phyloP scores from a whole-genome alignment of 2,113 vertebrate genomes.

The Rhinolophus sinicus region DNA sequence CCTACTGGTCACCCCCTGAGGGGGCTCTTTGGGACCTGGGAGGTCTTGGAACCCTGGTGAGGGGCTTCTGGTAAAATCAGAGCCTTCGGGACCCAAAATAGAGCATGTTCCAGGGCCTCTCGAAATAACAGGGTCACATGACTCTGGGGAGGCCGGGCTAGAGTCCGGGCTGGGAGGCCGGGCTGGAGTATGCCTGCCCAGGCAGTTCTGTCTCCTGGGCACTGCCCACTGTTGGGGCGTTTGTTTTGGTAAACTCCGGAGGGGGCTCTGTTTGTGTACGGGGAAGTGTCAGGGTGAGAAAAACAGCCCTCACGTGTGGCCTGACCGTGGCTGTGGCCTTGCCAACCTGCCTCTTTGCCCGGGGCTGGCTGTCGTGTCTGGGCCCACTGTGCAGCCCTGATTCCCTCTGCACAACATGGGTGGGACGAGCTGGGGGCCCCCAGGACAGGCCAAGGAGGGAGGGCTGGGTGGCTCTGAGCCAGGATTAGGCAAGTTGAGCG shows the following conservation, averaged over 20 bases:
- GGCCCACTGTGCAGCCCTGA: not conserved
- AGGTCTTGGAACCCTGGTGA: not conserved
- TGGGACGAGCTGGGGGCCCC: not conserved
- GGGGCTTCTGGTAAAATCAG: constrained; percentile 61
- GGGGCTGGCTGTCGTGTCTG: not conserved
- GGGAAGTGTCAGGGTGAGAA: constrained; percentile 2
- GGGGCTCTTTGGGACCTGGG: not conserved
- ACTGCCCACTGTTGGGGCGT: not conserved
- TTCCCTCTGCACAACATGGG: not conserved
- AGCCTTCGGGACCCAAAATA: constrained; percentile 71
- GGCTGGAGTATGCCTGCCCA: constrained; percentile 42
- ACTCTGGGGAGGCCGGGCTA: not conserved
- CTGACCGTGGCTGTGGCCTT: not conserved
- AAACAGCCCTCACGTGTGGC: not conserved
- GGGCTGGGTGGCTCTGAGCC: not conserved
- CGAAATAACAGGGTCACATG: constrained; percentile 78
- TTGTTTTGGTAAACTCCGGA: constrained; percentile 58
- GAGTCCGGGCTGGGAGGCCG: not conserved
- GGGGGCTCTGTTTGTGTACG: constrained; percentile 33
- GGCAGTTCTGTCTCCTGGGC: not conserved
- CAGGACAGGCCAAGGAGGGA: fast-evolving
- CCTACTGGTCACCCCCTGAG: not conserved
- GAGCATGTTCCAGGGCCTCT: constrained; percentile 68
- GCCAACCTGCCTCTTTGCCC: not conserved
- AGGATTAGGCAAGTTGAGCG: not conserved